phyloP scores from a whole-genome alignment of 2,113 vertebrate genomes.

The Leucosticte australis region DNA sequence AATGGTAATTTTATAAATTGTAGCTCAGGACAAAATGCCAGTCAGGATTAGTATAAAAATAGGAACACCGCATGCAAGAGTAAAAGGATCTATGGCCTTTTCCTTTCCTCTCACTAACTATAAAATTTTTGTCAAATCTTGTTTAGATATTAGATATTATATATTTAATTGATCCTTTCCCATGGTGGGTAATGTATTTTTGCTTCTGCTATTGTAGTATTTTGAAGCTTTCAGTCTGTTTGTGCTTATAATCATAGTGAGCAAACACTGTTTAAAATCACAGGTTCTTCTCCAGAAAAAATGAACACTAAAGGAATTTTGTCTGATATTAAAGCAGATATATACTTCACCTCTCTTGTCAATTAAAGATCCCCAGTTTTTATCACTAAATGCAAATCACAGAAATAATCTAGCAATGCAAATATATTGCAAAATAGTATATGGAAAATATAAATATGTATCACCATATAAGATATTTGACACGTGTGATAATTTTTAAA shows the following conservation, averaged over 20 bases:
- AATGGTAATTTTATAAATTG: not conserved
- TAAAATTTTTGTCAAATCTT: not conserved
- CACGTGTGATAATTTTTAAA: not conserved
- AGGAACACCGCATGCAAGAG: not conserved
- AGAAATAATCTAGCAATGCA: not conserved
- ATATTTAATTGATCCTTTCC: not conserved
- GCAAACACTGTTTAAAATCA: not conserved
- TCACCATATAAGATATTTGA: not conserved
- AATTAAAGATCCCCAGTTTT: not conserved
- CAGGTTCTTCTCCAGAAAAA: not conserved
- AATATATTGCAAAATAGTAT: not conserved
- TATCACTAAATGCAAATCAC: not conserved
- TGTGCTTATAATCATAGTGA: not conserved
- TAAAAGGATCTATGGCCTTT: not conserved
- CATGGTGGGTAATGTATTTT: not conserved
- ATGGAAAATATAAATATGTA: not conserved
- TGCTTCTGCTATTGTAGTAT: not conserved
- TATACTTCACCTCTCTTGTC: not conserved
- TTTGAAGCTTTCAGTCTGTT: not conserved
- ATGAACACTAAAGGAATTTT: not conserved
- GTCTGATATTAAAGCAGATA: not conserved
- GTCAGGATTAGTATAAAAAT: not conserved
- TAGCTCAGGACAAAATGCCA: not conserved
- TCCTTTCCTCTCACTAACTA: not conserved
- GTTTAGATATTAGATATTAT: not conserved